Base-by-base conservation (phyloP, 1,140 invertebrate genomes). In the Dolichoris vasculosae region DNA sequence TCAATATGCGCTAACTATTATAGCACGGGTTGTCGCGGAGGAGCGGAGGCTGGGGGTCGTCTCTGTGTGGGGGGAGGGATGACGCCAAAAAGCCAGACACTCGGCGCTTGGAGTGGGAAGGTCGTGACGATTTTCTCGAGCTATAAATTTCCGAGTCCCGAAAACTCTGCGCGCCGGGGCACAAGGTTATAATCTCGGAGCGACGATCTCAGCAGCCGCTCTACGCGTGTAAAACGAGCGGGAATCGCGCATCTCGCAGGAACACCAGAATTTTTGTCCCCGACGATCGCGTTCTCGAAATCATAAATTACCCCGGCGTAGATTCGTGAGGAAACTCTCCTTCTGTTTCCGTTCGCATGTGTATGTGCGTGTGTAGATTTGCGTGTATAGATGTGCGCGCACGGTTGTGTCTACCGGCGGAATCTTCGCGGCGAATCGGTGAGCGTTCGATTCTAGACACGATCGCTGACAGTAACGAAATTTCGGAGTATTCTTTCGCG, bases 401-500 rank as follows among this genome's bases (percentile, higher is more conserved):
- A 3, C 35, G 30, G 46, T 26, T 23, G 51, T 26, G 59, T 7
- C 40, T 35, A 30, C 32, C 23, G 8, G 48, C 67, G 32, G 32
- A 69, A 69, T 40, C 35, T 71, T 38, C 2, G 46, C 46, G 1
- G 76, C 30, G 63, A 69, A 78, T 79, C 76, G 20, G 83, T 32
- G 55, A 43, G 7, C 76, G 23, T 30, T 84, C 73, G 83, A 84
- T 79, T 79, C 15, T 59, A 8, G 46, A 79, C 76, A 79, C 64
- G 83, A 79, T 79, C 83, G 83, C 35, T 85, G 83, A 85, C 76
- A 79, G 76, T 75, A 51, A 84, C 43, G 75, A 80, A 80, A 85
- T 80, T 80, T 80, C 43, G 30, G 40, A 46, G 23, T 48, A 80
- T 82, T 51, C 79, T 69, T 51, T n/a, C 17, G 35, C 55, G 11